phyloP scores from a whole-genome alignment of 2,797 vertebrate genomes.

The Pelobates cultripes region DNA sequence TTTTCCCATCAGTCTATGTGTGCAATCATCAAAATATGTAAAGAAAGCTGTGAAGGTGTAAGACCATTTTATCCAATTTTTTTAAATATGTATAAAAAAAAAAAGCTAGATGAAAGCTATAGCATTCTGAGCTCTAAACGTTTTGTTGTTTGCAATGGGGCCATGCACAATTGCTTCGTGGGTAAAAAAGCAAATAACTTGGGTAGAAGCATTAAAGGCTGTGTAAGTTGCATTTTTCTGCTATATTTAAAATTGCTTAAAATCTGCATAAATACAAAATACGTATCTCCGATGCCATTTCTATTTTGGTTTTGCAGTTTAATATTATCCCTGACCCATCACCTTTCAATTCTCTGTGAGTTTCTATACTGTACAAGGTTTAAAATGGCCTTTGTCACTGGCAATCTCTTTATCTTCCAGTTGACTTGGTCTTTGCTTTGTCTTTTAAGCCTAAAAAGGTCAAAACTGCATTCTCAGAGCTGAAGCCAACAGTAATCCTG shows the following conservation, averaged over 20 bases:
- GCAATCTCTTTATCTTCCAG: constrained; percentile 42
- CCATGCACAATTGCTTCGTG: neutral
- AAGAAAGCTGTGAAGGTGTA: no score
- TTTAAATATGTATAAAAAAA: no score
- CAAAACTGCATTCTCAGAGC: neutral
- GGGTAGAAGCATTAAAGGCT: constrained; percentile 35
- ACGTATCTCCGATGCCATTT: constrained; percentile 53
- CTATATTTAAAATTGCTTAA: constrained; percentile 33
- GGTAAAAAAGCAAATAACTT: neutral
- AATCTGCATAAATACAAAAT: constrained; percentile 53
- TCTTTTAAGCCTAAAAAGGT: neutral
- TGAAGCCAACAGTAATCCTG: constrained; percentile 16
- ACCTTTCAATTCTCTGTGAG: constrained; percentile 6
- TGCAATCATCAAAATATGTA: no score
- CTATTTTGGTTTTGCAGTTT: constrained; percentile 53
- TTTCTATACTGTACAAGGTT: constrained; percentile 42
- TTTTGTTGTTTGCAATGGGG: no score
- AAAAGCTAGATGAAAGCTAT: no score
- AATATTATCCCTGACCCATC: constrained; percentile 57
- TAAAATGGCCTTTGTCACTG: constrained; percentile 56
- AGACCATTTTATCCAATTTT: no score
- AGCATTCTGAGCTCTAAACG: no score
- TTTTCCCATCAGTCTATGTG: no score
- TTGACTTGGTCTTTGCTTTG: constrained; percentile 32
- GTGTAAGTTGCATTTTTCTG: constrained; percentile 45